These are phyloP conservation scores for Chionis minor DNA, from an alignment of 2,113 vertebrate genomes.

Conservation along the genomic window DNA sequence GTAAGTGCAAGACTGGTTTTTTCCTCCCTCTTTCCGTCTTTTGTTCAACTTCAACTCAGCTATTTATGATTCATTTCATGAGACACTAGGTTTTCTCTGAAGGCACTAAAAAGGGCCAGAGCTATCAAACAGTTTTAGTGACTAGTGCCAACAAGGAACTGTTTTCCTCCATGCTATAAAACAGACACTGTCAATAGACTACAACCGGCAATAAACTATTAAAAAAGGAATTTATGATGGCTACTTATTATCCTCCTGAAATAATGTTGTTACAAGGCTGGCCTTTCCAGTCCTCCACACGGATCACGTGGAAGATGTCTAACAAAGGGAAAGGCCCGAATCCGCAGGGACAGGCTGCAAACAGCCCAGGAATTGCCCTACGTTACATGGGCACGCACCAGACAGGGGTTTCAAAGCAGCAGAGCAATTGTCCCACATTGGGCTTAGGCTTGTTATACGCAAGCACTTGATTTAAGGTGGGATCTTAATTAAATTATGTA, in stretches of 20 bases:
- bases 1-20: conserved; percentile 39
- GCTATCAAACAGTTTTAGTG: conserved; percentile 71
- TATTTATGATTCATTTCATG: conserved; percentile 76
- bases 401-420: conserved; percentile 4
- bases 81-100: conserved; percentile 68
- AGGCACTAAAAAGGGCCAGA: conserved; percentile 65
- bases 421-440: neutral
- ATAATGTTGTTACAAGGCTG: conserved; percentile 75
- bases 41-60: conserved; percentile 55
- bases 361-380: neutral
- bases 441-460: neutral
- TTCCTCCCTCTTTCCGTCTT: conserved; percentile 23
- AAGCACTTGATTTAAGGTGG: neutral
- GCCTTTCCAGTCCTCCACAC: conserved; percentile 63
- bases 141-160: conserved; percentile 61
- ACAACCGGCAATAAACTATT: conserved; percentile 80
- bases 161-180: conserved; percentile 73
- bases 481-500: neutral
- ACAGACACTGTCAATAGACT: conserved; percentile 74
- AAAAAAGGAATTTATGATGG: conserved; percentile 79
- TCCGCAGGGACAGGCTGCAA: neutral
- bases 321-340: conserved; percentile 62
- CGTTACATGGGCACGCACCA: neutral
- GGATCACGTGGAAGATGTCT: conserved; percentile 36
- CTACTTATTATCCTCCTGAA: conserved; percentile 72